A percentile compares a stretch with the other conserved stretches of the same genome.
These are phyloP conservation scores for Lingula anatina DNA, from an alignment of 2,888 invertebrate genomes.

Conservation along the genomic window DNA sequence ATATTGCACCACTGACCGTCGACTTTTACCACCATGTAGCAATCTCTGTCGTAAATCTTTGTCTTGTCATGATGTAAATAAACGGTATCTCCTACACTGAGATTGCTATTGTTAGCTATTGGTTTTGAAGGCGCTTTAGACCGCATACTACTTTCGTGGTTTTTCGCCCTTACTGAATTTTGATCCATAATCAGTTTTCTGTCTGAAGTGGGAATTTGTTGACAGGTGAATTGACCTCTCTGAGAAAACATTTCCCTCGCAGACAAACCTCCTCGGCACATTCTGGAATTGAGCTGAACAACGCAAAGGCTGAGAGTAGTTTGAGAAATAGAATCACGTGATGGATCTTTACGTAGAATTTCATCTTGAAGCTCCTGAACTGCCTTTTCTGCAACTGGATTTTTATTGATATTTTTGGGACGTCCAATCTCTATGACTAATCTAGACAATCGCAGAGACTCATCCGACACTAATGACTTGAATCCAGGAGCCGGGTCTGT, in stretches of 20 bases:
- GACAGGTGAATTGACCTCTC: slow-evolving; percentile 16
- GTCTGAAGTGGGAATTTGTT: slow-evolving; percentile 14
- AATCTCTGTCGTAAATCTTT: slow-evolving; percentile 9
- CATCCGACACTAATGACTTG: slow-evolving; percentile 6
- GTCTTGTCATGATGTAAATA: slow-evolving; percentile 11
- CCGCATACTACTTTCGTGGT: slow-evolving; percentile 15
- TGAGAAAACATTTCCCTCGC: slow-evolving; percentile 18
- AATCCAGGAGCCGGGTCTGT: slow-evolving; percentile 11
- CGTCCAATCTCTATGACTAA: slow-evolving; percentile 16
- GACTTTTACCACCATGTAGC: slow-evolving; percentile 12
- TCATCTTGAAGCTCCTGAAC: slow-evolving; percentile 20
- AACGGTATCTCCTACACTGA: slow-evolving; percentile 15
- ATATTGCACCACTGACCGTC: slow-evolving; percentile 15
- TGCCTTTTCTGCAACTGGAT: slow-evolving; percentile 22
- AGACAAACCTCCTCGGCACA: slow-evolving; percentile 15
- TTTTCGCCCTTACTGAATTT: slow-evolving; percentile 8
- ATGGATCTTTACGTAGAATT: slow-evolving; percentile 16
- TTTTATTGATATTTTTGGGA: slow-evolving; percentile 18
- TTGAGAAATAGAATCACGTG: slow-evolving; percentile 5
- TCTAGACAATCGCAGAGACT: slow-evolving; percentile 1
- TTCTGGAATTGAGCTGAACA: slow-evolving; percentile 14
- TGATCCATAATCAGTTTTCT: slow-evolving; percentile 9
- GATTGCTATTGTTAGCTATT: background rate
- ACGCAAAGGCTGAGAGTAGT: slow-evolving; percentile 7
- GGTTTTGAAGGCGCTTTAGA: slow-evolving; percentile 7